phyloP scores from a whole-genome alignment of 1,140 invertebrate species.

The Rhopalosiphum maidis region DNA sequence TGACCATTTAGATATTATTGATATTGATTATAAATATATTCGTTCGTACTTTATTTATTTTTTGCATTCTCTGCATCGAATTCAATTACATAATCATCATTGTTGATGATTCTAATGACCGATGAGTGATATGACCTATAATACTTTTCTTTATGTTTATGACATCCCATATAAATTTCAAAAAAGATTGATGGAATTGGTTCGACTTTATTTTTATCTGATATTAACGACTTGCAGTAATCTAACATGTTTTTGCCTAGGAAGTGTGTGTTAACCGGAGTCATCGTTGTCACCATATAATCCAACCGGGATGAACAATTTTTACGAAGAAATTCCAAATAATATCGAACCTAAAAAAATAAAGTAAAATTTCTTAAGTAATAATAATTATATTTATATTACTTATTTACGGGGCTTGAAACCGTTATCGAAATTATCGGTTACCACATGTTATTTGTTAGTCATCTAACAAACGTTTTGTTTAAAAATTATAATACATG shows the following conservation, averaged over 20 bases:
- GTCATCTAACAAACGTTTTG: too few relatives aligned
- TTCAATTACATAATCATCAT: slow-evolving; percentile 8
- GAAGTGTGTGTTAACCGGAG: neutral
- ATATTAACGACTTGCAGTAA: slow-evolving; percentile 24
- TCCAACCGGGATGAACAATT: neutral
- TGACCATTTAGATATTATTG: neutral
- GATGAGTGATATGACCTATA: neutral
- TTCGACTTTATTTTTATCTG: slow-evolving; percentile 32
- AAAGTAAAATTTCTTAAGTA: neutral
- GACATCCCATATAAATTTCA: neutral
- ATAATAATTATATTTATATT: neutral
- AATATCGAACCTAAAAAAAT: slow-evolving; percentile 67
- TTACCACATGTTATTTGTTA: too few relatives aligned
- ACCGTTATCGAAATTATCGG: too few relatives aligned
- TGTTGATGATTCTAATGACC: slow-evolving; percentile 1
- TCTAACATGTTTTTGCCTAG: neutral
- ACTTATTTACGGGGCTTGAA: neutral
- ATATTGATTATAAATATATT: neutral
- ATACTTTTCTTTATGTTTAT: neutral
- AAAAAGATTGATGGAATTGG: slow-evolving; percentile 24
- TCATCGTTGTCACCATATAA: neutral
- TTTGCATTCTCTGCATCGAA: slow-evolving; percentile 2
- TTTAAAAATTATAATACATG: too few relatives aligned
- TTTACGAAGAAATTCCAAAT: slow-evolving; percentile 65
- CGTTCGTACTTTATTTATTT: neutral